Percentiles rank a stretch among this genome's conserved stretches.
Conservation (phyloP, 2,797 vertebrate species). For the Sebastes taczanowskii region DNA sequence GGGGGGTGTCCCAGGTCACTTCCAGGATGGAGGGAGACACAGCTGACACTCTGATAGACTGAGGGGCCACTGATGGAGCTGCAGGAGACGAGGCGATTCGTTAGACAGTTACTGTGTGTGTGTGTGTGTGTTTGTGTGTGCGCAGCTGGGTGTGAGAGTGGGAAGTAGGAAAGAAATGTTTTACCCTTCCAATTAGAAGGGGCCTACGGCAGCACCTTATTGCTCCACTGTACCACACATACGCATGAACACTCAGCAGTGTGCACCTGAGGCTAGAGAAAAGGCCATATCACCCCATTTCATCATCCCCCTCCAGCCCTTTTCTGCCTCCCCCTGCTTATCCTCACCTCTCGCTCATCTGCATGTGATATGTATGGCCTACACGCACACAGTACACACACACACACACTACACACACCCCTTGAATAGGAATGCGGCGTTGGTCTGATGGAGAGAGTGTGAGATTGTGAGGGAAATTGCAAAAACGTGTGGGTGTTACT, state of each 20-base stretch:
- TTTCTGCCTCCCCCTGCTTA: conserved; percentile 40
- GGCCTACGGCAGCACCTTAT: conserved; percentile 62
- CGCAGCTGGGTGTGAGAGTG: conserved; percentile 12
- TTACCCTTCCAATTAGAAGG: conserved; percentile 62
- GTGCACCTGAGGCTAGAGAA: conserved; percentile 67
- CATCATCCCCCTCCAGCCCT: conserved; percentile 66
- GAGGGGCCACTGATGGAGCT: conserved; percentile 93
- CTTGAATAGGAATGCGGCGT: conserved; percentile 34
- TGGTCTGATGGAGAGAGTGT: not conserved
- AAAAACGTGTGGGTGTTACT: conserved; percentile 18
- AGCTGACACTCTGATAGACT: conserved; percentile 88
- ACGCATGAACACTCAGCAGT: conserved; percentile 56
- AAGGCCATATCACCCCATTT: conserved; percentile 75
- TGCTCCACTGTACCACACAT: conserved; percentile 61
- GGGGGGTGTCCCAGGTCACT: conserved; percentile 92
- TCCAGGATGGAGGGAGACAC: conserved; percentile 91
- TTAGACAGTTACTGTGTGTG: conserved; percentile 6
- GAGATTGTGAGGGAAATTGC: conserved; percentile 31
- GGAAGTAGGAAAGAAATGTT: conserved; percentile 37
- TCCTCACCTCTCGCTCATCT: conserved; percentile 54
- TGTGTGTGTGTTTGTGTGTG: not conserved
- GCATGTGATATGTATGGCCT: conserved; percentile 51
- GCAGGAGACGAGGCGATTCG: conserved; percentile 30
- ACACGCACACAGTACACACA: conserved; percentile 4
- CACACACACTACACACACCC: conserved; percentile 1